Conservation (phyloP, 2,888 invertebrate genomes). For the Helicoverpa assulta region DNA sequence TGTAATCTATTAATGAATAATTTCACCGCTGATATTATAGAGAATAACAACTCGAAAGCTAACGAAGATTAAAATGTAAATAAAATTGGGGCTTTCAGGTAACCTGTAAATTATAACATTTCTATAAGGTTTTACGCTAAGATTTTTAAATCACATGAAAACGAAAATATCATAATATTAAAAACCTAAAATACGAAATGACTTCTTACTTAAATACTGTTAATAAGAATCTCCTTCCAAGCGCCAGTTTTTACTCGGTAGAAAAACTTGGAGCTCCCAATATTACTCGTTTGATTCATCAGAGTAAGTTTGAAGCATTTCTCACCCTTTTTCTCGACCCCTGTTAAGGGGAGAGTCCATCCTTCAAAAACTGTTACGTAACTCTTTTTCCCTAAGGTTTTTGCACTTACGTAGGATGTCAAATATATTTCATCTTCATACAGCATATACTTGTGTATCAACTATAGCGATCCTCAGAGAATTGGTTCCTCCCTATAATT, state of each 20-base stretch:
- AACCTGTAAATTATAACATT: too few species aligned
- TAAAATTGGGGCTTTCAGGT: too few species aligned
- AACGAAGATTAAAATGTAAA: too few species aligned
- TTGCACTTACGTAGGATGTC: conserved; percentile 28
- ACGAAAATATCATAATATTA: too few species aligned
- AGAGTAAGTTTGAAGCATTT: conserved; percentile 49
- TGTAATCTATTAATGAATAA: too few species aligned
- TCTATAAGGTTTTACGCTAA: too few species aligned
- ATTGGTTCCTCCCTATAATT: too few species aligned
- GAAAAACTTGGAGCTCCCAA: conserved; percentile 46
- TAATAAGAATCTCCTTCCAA: conserved; percentile 11
- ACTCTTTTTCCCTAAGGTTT: conserved; percentile 16
- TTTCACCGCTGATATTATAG: too few species aligned
- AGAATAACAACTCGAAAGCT: too few species aligned
- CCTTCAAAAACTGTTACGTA: conserved; percentile 45
- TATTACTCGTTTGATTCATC: conserved; percentile 57
- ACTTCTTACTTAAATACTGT: not conserved
- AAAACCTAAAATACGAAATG: not conserved
- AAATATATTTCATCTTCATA: conserved; percentile 19
- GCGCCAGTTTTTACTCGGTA: conserved; percentile 3
- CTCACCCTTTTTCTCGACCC: conserved; percentile 38
- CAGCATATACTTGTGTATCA: not conserved
- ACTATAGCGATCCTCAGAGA: too few species aligned
- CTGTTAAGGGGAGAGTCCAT: conserved; percentile 15
- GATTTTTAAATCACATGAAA: too few species aligned